Base-by-base conservation (phyloP, 2,888 invertebrate genomes). In the Lypha dubia region DNA sequence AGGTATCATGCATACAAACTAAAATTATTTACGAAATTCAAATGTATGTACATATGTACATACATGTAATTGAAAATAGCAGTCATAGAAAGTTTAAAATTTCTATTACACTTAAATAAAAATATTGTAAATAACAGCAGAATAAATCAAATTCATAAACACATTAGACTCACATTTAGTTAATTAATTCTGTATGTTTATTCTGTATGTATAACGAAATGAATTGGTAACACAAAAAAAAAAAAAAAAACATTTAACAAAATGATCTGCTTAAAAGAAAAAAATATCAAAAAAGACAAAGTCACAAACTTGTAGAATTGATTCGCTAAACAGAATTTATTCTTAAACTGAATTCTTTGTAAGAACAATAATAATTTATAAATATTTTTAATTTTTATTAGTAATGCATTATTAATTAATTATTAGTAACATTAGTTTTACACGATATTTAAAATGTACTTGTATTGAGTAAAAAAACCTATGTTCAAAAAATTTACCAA, bases 391-490 rank as follows among this genome's bases (percentile, higher is more conserved):
- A 28, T 53, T 49, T 67, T 67, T 38, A 49, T 38, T 15, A 46
- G 20, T 46, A 68, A 51, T 20, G 9, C 35, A 67, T 58, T 58
- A 56, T 35, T 35, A 46, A 60, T 35, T 46, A 60, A 65, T 56
- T 76, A 32, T 17, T 76, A 67, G 35, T 46, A 76, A 49, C 17
- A 63, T 28, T 74, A 80, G n/a, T 15, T 74, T 60, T 67, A 68
- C 35, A 63, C 51, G 24, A 24, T 68, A 63, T 68, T 62, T 70
- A 28, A 75, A 56, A 63, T 75, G 70, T 81, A 71, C 46, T 62
- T 60, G 32, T 73, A 56, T 38, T 7, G 11, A 73, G 56, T 73
- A 73, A 32, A 73, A 73, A 58, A 24, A 51, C 44, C 24, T 41
- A 58, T 73, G 41, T 77, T 71, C n/a, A 76, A 81, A 68, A 49